Evolutionary conservation across 1,140 invertebrate genomes (phyloP).

Genomic region (Heterodera schachtii): DNA sequence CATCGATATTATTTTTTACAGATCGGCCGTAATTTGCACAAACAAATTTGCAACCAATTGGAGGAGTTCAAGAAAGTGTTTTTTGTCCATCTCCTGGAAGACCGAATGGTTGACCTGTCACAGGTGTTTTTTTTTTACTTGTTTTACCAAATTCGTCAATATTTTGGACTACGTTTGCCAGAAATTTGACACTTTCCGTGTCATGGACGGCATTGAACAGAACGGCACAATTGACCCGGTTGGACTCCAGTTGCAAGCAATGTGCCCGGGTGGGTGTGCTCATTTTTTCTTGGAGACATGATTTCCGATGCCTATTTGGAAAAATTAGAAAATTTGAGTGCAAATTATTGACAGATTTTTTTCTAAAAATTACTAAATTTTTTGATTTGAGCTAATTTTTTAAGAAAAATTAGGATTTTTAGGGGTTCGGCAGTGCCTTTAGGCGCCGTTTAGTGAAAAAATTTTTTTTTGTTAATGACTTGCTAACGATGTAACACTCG

Average conservation of each 20-base stretch:
- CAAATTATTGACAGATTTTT: too few species aligned
- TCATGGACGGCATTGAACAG: constrained; percentile 24
- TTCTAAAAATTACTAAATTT: too few species aligned
- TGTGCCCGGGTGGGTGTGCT: background rate
- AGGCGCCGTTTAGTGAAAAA: too few species aligned
- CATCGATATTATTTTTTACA: background rate
- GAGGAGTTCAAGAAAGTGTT: constrained; percentile 24
- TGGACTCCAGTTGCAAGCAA: constrained; percentile 17
- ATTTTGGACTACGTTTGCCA: background rate
- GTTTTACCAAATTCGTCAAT: background rate
- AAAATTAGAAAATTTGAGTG: too few species aligned
- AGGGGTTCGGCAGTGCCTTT: too few species aligned
- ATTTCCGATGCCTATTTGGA: too few species aligned
- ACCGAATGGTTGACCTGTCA: constrained; percentile 1
- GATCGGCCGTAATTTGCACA: constrained; percentile 3
- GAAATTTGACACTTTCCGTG: constrained; percentile 16
- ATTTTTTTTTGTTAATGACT: too few species aligned
- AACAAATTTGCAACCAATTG: constrained; percentile 12
- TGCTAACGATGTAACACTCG: too few species aligned
- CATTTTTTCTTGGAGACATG: too few species aligned
- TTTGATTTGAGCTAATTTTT: too few species aligned
- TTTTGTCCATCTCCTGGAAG: constrained; percentile 28
- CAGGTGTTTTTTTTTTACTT: background rate
- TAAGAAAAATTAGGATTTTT: too few species aligned
- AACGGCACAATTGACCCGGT: constrained; percentile 27